Percentiles rank a stretch among this genome's conserved stretches.
These are phyloP conservation scores for Dryobotodes eremita DNA, from an alignment of 2,888 invertebrate species.

Conservation along the genomic window DNA sequence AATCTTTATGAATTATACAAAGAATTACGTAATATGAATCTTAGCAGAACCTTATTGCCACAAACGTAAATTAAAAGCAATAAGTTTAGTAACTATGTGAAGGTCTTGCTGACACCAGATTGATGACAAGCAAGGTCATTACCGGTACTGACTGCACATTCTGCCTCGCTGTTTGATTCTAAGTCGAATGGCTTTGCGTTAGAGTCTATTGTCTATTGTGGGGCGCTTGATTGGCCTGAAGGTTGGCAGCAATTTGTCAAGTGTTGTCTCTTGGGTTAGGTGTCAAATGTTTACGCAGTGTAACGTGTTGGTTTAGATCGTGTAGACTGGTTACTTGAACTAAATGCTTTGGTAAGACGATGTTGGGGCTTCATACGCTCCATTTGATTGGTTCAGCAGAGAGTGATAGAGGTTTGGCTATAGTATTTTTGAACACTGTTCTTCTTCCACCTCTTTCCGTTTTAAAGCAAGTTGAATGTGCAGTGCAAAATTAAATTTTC, in stretches of 20 bases:
- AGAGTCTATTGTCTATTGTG: slow-evolving; percentile 76
- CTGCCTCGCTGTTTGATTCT: slow-evolving; percentile 54
- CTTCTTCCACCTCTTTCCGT: slow-evolving; percentile 1
- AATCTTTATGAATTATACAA: slow-evolving; percentile 27
- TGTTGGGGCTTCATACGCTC: slow-evolving; percentile 9
- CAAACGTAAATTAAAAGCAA: slow-evolving; percentile 58
- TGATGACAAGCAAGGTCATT: slow-evolving; percentile 84
- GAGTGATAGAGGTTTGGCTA: slow-evolving; percentile 13
- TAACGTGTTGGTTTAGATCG: slow-evolving; percentile 54
- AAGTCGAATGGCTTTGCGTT: slow-evolving; percentile 68
- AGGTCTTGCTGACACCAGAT: slow-evolving; percentile 75
- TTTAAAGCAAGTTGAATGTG: background rate
- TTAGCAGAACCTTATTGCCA: slow-evolving; percentile 44
- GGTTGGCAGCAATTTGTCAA: slow-evolving; percentile 79
- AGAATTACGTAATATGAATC: slow-evolving; percentile 29
- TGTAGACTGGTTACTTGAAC: slow-evolving; percentile 33
- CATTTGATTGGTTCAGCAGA: slow-evolving; percentile 24
- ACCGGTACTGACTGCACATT: slow-evolving; percentile 70
- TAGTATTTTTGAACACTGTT: background rate
- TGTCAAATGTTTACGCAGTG: slow-evolving; percentile 56
- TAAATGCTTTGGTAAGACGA: slow-evolving; percentile 26
- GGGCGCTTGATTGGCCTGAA: slow-evolving; percentile 72
- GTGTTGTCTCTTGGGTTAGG: slow-evolving; percentile 56
- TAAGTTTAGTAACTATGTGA: slow-evolving; percentile 75
- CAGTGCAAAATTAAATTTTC: slow-evolving; percentile 2